A percentile compares a stretch with the other conserved stretches of the same genome.
These are phyloP conservation scores for Rhagonycha lutea DNA, from an alignment of 2,888 invertebrate genomes.

Conservation along the genomic window DNA sequence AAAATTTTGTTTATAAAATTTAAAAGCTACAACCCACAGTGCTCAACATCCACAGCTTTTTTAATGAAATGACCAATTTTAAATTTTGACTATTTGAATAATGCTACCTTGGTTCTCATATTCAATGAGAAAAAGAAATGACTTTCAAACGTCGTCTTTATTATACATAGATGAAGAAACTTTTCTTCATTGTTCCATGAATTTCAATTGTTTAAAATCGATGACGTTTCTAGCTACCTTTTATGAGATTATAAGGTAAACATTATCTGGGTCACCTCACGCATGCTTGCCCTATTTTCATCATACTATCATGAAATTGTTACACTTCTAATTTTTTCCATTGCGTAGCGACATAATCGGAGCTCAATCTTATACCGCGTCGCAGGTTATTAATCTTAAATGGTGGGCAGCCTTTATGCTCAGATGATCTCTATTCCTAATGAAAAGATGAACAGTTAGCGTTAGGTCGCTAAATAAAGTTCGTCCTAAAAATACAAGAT, in stretches of 20 bases:
- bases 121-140: neutral
- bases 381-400: no score
- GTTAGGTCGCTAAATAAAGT: no score
- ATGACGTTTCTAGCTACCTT: neutral
- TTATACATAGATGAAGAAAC: neutral
- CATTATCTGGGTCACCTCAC: neutral
- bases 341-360: no score
- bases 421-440: no score
- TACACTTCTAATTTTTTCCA: neutral
- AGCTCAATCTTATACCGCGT: no score
- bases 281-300: neutral
- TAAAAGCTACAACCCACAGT: neutral
- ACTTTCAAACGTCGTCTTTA: neutral
- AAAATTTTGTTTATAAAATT: neutral
- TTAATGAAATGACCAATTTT: neutral
- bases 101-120: neutral
- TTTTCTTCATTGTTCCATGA: neutral
- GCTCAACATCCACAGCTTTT: neutral
- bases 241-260: neutral
- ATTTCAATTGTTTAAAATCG: neutral
- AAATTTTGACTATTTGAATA: neutral
- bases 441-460: no score
- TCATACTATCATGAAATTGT: neutral
- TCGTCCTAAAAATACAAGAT: no score
- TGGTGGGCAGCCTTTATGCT: no score